Evolutionary conservation across 2,888 invertebrate species (phyloP), one percentile per base, ranked within the genome.

Genomic region (Argyra leucocephala): DNA sequence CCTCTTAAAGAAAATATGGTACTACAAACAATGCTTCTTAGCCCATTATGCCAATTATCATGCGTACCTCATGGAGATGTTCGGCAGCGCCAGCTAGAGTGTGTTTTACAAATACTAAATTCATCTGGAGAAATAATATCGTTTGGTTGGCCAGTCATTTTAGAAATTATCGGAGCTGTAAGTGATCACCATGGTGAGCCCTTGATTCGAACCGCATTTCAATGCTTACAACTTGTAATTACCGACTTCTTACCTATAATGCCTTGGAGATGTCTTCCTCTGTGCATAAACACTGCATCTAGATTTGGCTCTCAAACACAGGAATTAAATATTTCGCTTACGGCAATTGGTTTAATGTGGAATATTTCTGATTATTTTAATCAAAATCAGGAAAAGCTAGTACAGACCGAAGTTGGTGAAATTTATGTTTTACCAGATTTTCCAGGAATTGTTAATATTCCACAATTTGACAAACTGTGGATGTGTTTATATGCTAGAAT

Each of bases 271-370:
- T 96, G 96, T 78, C 84, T 98, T 72, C 92, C 93, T 26, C 84
- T 91, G 63, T 95, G 91, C 76, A 89, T 96, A 22, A 91, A 92
- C 70, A 93, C 96, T 0, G 95, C 96, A 5, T 92, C 96, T 0
- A 93, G 93, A 76, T 99, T 97, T 82, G 97, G 97, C 22, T 88
- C 91, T 21, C 99, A 99, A 82, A 93, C 91, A 59, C 92, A 93
- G 77, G 97, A 99, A 80, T 83, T 98, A 64, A 99, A 99, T 81
- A 96, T 98, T 75, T 95, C 96, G 31, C 84, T 99, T 58, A 97
- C 97, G 6, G 96, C 98, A 59, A 93, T 99, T 64, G 97, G 97
- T 22, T 83, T 96, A 64, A 90, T 97, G 95, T 98, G 97, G 98
- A 98, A 97, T 78, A 96, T 98, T 74, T 95, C 96, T 0, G 98